Evolutionary conservation across 2,113 vertebrate species (phyloP), one percentile per base, ranked within the genome.

Genomic region (Coptodon rendalli): DNA sequence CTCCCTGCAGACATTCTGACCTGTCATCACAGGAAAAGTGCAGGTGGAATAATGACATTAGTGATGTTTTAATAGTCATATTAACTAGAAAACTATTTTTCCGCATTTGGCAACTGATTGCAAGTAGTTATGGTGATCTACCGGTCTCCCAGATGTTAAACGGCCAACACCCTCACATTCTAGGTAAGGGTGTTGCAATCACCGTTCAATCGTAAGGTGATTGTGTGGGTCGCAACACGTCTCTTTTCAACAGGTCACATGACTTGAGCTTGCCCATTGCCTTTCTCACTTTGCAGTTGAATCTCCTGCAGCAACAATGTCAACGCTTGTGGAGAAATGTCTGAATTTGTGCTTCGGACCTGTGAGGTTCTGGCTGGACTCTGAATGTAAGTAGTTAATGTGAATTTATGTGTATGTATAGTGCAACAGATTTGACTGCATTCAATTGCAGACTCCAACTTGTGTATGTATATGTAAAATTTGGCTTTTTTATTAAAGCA

Each of bases 371-470:
- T 7, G 31, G 0, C 63, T 40, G 34, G 34, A 68, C 61, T n/a
- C 10, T 66, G 34, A 66, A 38, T 66, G 17, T 66, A 66, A 66
- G 10, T 66, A 38, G 19, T 40, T 40, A 22, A 40, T 34, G 29
- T 63, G 36, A 68, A 40, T 68, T 40, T 68, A 38, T 68, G 19
- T 68, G 19, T 5, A 66, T 66, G 61, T 22, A 63, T 2, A 61
- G 17, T 34, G 34, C 36, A 68, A 14, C 63, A 40, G 63, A 68
- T 68, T 68, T 68, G 63, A 68, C n/a, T 40, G 19, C 63, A 68
- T 40, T 71, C 66, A 71, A 9, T 38, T 34, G 29, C 66, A 24
- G n/a, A 71, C n/a, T 36, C 31, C 17, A 36, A 36, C 31, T 63
- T 57, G 2, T 63, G 31, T 38, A 36, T 1, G 61, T 36, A n/a